A percentile compares a stretch with the other conserved stretches of the same genome.
Conservation (phyloP, 2,888 invertebrate genomes). For the Salticus scenicus region DNA sequence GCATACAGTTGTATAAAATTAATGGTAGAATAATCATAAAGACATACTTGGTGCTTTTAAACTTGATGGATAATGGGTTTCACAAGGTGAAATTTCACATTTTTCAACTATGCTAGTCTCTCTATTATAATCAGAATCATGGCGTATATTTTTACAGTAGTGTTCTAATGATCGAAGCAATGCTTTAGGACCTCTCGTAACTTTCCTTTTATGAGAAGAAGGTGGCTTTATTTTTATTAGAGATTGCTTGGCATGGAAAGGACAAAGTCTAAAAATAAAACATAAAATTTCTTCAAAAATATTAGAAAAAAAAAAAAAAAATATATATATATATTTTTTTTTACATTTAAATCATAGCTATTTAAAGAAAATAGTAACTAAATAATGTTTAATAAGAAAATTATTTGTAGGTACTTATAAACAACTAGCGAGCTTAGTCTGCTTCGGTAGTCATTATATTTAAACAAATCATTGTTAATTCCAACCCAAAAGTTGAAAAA, state of each 20-base stretch:
- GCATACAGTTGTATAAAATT: too few relatives aligned
- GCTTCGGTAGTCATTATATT: too few relatives aligned
- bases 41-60: slow-evolving; percentile 17
- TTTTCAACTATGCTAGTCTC: slow-evolving; percentile 21
- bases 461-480: too few relatives aligned
- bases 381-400: too few relatives aligned
- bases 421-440: too few relatives aligned
- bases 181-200: slow-evolving; percentile 82
- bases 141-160: slow-evolving; percentile 78
- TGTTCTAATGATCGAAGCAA: slow-evolving; percentile 82
- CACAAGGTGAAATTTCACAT: slow-evolving; percentile 11
- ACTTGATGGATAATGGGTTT: not conserved
- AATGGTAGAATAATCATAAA: too few relatives aligned
- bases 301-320: not conserved
- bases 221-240: slow-evolving; percentile 81
- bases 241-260: slow-evolving; percentile 82
- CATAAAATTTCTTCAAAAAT: too few relatives aligned
- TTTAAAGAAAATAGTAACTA: too few relatives aligned
- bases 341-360: too few relatives aligned
- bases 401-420: too few relatives aligned
- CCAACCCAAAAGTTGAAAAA: too few relatives aligned
- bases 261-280: slow-evolving; percentile 79
- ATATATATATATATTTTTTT: too few relatives aligned
- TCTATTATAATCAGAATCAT: slow-evolving; percentile 34
- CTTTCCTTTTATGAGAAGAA: slow-evolving; percentile 79